Evolutionary conservation across 30 jellyfish, hydroid and myxozoan species (phyloP).

Genomic region (Cassiopea xamachana): DNA sequence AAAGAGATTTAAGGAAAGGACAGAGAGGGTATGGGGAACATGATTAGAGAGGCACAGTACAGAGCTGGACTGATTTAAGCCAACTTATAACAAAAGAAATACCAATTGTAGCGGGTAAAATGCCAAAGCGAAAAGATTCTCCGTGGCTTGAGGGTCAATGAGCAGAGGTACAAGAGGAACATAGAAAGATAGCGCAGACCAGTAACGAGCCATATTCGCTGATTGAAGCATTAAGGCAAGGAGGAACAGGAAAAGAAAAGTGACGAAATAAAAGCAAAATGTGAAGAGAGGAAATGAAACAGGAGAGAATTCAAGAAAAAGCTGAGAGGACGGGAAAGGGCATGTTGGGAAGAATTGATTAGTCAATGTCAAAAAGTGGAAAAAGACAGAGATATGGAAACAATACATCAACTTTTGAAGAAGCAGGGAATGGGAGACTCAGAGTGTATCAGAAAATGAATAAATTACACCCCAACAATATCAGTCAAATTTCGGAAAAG

Average conservation of each 20-base stretch:
- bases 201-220: background rate
- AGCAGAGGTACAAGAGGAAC: constrained; percentile 12
- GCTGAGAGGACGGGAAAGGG: too few relatives aligned
- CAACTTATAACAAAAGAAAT: background rate
- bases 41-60: background rate
- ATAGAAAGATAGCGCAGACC: background rate
- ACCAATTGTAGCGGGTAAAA: background rate
- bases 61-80: constrained; percentile 6
- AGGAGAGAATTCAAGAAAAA: background rate
- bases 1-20: background rate
- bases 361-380: too few relatives aligned
- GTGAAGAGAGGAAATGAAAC: background rate
- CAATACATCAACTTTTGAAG: too few relatives aligned
- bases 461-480: too few relatives aligned
- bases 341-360: too few relatives aligned
- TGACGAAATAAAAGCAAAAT: background rate
- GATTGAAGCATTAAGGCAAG: background rate
- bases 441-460: too few relatives aligned
- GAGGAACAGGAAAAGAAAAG: background rate
- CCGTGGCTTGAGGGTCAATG: background rate
- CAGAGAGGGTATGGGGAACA: constrained; percentile 1
- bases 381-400: too few relatives aligned
- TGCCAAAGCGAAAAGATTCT: constrained; percentile 7
- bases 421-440: too few relatives aligned
- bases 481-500: too few relatives aligned